Conservation (phyloP, 2,113 vertebrate species). For the Phrynosoma platyrhinos region DNA sequence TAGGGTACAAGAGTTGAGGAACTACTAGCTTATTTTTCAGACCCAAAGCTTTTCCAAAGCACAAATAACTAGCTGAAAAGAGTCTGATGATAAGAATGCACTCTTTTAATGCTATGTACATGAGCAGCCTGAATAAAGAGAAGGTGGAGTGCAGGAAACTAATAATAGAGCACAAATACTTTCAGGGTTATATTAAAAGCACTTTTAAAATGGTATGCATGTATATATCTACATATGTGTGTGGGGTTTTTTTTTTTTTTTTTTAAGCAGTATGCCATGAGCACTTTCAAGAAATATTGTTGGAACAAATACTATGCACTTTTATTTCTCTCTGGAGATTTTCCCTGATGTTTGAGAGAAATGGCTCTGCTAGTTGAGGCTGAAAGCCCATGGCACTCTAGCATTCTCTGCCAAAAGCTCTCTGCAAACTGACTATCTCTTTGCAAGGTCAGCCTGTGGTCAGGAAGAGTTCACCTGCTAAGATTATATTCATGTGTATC, state of each 20-base stretch:
- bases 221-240: background rate
- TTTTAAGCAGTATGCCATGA: constrained; percentile 14
- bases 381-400: background rate
- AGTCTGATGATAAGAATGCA: constrained; percentile 34
- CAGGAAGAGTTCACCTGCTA: background rate
- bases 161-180: constrained; percentile 49
- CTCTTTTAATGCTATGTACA: background rate
- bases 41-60: constrained; percentile 25
- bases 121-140: constrained; percentile 30
- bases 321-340: constrained; percentile 67
- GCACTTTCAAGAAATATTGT: constrained; percentile 73
- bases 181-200: constrained; percentile 52
- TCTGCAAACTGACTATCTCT: background rate
- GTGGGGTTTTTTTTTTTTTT: background rate
- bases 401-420: background rate
- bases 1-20: constrained; percentile 3
- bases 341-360: constrained; percentile 48
- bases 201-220: constrained; percentile 39
- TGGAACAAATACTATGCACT: constrained; percentile 72
- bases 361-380: constrained; percentile 26
- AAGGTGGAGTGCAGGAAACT: constrained; percentile 19
- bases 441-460: background rate
- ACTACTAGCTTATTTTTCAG: constrained; percentile 4
- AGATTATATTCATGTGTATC: background rate
- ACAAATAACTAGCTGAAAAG: constrained; percentile 31